Conservation (phyloP, 1,140 invertebrate species). For the Tenebrio molitor region DNA sequence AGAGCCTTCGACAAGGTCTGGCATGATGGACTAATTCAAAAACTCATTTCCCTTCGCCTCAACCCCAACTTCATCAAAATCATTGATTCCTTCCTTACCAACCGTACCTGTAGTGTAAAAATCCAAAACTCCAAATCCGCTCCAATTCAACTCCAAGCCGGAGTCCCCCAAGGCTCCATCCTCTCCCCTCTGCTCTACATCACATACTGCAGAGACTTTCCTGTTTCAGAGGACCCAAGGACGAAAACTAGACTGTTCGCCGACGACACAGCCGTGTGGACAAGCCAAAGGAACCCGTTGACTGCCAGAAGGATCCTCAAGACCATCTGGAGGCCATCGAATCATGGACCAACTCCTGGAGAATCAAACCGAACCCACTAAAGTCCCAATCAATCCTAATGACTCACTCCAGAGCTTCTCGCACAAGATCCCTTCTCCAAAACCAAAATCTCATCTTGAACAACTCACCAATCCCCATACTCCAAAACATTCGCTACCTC, state of each 20-base stretch:
- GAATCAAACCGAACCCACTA: conserved; percentile 53
- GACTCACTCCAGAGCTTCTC: background rate
- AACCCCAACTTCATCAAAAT: conserved; percentile 4
- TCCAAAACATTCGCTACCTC: conserved; percentile 38
- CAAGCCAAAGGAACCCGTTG: conserved; percentile 11
- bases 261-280: conserved; percentile 57
- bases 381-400: conserved; percentile 51
- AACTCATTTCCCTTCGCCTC: conserved; percentile 48
- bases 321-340: conserved; percentile 30
- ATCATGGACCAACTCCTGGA: conserved; percentile 53
- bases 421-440: background rate
- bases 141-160: conserved; percentile 46
- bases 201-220: conserved; percentile 58
- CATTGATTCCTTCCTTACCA: conserved; percentile 30
- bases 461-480: background rate
- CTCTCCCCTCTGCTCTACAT: conserved; percentile 58
- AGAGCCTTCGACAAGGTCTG: conserved; percentile 63
- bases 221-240: conserved; percentile 47
- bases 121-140: conserved; percentile 44
- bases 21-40: conserved; percentile 60
- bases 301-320: conserved; percentile 37
- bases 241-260: conserved; percentile 51
- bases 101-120: conserved; percentile 53
- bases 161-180: conserved; percentile 61
- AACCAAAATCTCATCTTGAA: background rate